Conservation (phyloP, 1,140 invertebrate genomes). For the Wasmannia auropunctata region DNA sequence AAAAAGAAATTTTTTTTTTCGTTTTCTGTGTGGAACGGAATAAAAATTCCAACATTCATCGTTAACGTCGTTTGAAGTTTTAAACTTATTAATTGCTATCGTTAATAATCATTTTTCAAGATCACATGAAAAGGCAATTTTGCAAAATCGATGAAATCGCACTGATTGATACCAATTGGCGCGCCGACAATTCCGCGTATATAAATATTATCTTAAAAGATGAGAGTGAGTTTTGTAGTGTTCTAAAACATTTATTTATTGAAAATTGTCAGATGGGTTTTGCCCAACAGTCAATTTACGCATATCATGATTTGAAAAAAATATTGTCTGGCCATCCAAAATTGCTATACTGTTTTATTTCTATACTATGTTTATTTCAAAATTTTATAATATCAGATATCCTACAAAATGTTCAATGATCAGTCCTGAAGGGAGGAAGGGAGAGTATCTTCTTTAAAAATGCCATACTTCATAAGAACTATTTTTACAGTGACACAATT, state of each 20-base stretch:
- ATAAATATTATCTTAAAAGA: constrained; percentile 39
- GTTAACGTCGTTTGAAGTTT: neutral
- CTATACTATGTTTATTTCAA: neutral
- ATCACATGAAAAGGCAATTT: neutral
- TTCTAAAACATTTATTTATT: constrained; percentile 26
- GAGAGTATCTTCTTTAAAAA: constrained; percentile 7
- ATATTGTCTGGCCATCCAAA: neutral
- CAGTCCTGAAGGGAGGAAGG: too few relatives aligned
- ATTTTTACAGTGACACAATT: constrained; percentile 2
- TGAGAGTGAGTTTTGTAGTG: neutral
- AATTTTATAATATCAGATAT: neutral
- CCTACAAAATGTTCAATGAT: neutral
- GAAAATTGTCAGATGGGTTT: neutral
- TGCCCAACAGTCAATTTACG: neutral
- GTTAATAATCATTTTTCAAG: neutral
- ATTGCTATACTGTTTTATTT: neutral
- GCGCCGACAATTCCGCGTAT: neutral
- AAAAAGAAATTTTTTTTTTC: neutral
- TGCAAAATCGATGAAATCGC: neutral
- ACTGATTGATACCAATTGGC: constrained; percentile 9
- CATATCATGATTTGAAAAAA: neutral
- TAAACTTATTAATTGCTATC: neutral
- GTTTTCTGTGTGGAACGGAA: neutral
- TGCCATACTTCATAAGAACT: neutral
- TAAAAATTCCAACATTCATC: neutral